phyloP scores from a whole-genome alignment of 2,888 invertebrate genomes.

The Philereme vetulata region DNA sequence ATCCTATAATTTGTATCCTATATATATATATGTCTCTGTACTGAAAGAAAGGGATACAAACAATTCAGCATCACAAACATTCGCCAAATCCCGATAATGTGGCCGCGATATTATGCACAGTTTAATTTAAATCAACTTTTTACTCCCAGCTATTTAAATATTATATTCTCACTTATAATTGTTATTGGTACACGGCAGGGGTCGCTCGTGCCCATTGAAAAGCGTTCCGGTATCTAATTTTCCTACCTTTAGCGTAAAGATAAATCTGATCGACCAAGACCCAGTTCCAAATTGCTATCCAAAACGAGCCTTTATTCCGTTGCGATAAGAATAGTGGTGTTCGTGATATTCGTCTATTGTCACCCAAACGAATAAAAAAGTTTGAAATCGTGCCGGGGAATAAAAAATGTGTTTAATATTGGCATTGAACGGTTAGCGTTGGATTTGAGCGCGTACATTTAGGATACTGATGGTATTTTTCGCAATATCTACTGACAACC shows the following conservation, averaged over 20 bases:
- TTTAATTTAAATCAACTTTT: neutral
- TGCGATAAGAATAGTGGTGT: conserved; percentile 44
- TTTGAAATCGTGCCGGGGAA: conserved; percentile 75
- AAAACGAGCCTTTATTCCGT: conserved; percentile 49
- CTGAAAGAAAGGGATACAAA: too few species aligned
- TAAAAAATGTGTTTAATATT: conserved; percentile 75
- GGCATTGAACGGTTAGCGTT: conserved; percentile 71
- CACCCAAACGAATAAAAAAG: conserved; percentile 75
- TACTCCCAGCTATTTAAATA: neutral
- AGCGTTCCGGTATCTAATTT: conserved; percentile 60
- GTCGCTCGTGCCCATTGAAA: conserved; percentile 67
- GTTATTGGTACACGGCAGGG: conserved; percentile 53
- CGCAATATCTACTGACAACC: too few species aligned
- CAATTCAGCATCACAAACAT: too few species aligned
- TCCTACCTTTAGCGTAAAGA: conserved; percentile 63
- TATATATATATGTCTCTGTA: too few species aligned
- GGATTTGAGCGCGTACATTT: conserved; percentile 71
- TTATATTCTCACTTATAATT: conserved; percentile 7
- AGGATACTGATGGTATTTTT: conserved; percentile 7
- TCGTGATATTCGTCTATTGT: conserved; percentile 64
- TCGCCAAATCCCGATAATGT: too few species aligned
- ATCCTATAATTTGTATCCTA: too few species aligned
- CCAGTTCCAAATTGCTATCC: conserved; percentile 54
- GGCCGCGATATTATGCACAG: too few species aligned
- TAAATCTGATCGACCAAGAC: conserved; percentile 64